These are phyloP conservation scores for Zeugodacus cucurbitae DNA, from an alignment of 1,140 invertebrate species.

Conservation along the genomic window DNA sequence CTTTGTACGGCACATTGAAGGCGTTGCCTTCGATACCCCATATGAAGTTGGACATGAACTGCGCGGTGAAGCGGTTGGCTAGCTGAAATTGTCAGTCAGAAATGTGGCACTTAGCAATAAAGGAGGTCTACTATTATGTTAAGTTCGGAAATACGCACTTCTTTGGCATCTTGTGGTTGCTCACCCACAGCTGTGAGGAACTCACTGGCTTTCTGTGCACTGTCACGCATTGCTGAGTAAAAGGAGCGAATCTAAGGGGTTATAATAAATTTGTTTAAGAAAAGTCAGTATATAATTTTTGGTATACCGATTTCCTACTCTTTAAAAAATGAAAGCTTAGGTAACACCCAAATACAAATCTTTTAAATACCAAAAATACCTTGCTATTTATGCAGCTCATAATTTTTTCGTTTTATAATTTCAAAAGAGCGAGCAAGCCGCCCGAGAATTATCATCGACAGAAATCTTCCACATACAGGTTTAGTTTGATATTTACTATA, in stretches of 20 bases:
- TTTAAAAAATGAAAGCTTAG: no score
- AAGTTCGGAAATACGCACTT: constrained; percentile 19
- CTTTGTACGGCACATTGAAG: not conserved
- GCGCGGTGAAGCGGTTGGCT: constrained; percentile 40
- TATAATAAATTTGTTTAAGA: no score
- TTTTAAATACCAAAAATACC: not conserved
- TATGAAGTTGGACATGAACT: constrained; percentile 42
- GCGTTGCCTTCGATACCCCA: constrained; percentile 43
- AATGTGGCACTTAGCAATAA: no score
- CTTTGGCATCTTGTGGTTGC: constrained; percentile 39
- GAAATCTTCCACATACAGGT: no score
- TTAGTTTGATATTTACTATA: no score
- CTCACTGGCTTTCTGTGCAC: constrained; percentile 12
- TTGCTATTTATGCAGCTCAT: not conserved
- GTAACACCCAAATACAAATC: no score
- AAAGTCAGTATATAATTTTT: not conserved
- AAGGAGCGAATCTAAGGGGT: constrained; percentile 33
- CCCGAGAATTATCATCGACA: no score
- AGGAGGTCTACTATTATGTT: not conserved
- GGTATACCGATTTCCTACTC: not conserved
- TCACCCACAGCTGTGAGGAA: not conserved
- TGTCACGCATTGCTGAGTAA: constrained; percentile 8
- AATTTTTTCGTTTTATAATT: no score
- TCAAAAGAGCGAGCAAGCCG: no score
- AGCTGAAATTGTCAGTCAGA: constrained; percentile 21